Percentiles rank a stretch among this genome's conserved stretches.
These are phyloP conservation scores for Choreutis nemorana DNA, from an alignment of 2,888 invertebrate species.

Conservation along the genomic window DNA sequence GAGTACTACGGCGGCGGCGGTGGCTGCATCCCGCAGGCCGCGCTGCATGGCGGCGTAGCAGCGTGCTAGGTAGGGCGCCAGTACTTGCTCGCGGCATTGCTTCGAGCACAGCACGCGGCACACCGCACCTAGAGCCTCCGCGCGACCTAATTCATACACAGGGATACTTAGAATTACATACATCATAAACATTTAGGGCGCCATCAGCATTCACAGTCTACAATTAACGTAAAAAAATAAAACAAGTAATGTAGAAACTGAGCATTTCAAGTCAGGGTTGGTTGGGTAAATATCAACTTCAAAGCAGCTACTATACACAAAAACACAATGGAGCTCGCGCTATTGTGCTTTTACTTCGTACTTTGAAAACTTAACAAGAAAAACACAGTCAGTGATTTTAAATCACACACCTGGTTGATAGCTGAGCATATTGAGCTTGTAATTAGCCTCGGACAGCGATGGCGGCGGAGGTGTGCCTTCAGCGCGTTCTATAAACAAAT, in stretches of 20 bases:
- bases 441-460: conserved; percentile 72
- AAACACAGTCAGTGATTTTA: background rate
- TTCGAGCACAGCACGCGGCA: conserved; percentile 97
- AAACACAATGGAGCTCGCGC: too few relatives aligned
- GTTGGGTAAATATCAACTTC: too few relatives aligned
- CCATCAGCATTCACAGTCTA: too few relatives aligned
- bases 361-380: too few relatives aligned
- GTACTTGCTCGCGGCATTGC: conserved; percentile 92
- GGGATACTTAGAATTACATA: background rate
- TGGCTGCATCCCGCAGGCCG: conserved; percentile 76
- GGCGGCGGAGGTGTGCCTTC: conserved; percentile 63
- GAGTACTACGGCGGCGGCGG: conserved; percentile 85
- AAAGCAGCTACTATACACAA: too few relatives aligned
- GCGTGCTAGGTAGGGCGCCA: conserved; percentile 91
- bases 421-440: conserved; percentile 76
- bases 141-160: conserved; percentile 68
- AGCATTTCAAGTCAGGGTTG: too few relatives aligned
- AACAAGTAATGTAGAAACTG: too few relatives aligned
- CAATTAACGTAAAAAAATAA: too few relatives aligned
- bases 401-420: conserved; percentile 71
- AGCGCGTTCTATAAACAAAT: conserved; percentile 30
- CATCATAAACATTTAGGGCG: background rate
- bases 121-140: conserved; percentile 93
- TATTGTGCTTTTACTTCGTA: too few relatives aligned
- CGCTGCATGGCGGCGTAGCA: conserved; percentile 93